These are phyloP conservation scores for Bambusicola thoracicus DNA, from an alignment of 2,113 vertebrate species.

Conservation along the genomic window DNA sequence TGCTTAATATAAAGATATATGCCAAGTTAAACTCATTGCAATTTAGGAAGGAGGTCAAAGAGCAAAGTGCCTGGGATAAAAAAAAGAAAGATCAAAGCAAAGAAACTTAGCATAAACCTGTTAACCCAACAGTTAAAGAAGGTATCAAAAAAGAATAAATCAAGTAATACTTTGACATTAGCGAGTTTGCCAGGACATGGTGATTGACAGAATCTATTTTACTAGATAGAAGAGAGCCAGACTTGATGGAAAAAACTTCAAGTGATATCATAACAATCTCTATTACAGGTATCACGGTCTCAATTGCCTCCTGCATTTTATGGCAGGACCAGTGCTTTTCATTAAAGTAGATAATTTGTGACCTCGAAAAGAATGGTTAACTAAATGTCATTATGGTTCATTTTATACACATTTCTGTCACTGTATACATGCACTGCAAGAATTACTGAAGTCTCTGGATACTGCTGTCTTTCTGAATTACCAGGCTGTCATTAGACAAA, in stretches of 20 bases:
- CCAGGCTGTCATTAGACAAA: neutral
- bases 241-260: neutral
- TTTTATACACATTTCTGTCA: neutral
- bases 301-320: neutral
- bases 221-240: neutral
- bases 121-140: neutral
- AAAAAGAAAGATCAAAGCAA: constrained; percentile 30
- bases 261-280: neutral
- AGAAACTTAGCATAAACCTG: constrained; percentile 3
- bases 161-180: neutral
- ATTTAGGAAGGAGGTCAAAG: neutral
- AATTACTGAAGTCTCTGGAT: neutral
- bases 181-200: neutral
- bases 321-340: neutral
- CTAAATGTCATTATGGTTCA: neutral
- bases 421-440: neutral
- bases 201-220: neutral
- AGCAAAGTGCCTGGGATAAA: constrained; percentile 36
- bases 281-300: neutral
- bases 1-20: neutral
- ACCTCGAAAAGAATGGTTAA: neutral
- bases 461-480: neutral
- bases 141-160: neutral
- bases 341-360: neutral
- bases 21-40: neutral